Percentiles rank a stretch among this genome's conserved stretches.
These are phyloP conservation scores for Drosophila kambysellisi DNA, from an alignment of 2,888 invertebrate species.

Conservation along the genomic window DNA sequence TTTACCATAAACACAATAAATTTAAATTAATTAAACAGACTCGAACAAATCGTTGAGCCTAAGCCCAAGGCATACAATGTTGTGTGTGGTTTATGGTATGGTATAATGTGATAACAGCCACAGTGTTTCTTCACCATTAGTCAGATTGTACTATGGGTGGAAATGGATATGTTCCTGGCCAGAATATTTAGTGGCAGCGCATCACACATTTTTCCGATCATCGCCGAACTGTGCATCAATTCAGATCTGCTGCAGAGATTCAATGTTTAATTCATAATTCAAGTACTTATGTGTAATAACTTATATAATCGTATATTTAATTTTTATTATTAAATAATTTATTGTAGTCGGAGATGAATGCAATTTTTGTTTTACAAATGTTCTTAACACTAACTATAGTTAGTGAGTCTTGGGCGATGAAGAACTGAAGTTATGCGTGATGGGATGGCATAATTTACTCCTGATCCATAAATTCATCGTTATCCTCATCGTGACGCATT, in stretches of 20 bases:
- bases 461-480: too few species aligned
- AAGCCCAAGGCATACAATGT: not conserved
- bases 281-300: not conserved
- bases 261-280: not conserved
- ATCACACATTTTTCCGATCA: not conserved
- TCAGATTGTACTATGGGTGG: not conserved
- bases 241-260: not conserved
- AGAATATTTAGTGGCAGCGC: not conserved
- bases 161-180: not conserved
- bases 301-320: not conserved
- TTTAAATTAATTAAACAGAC: not conserved
- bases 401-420: too few species aligned
- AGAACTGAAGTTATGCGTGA: too few species aligned
- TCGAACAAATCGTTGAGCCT: not conserved
- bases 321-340: too few species aligned
- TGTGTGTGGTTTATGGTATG: slow-evolving; percentile 21
- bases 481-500: too few species aligned
- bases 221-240: not conserved
- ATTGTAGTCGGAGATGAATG: too few species aligned
- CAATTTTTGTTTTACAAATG: too few species aligned
- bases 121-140: not conserved
- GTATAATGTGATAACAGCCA: slow-evolving; percentile 22
- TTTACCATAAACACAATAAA: not conserved
- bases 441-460: too few species aligned
- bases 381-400: too few species aligned